phyloP scores from a whole-genome alignment of 2,113 vertebrate genomes.

The Dinomys branickii region DNA sequence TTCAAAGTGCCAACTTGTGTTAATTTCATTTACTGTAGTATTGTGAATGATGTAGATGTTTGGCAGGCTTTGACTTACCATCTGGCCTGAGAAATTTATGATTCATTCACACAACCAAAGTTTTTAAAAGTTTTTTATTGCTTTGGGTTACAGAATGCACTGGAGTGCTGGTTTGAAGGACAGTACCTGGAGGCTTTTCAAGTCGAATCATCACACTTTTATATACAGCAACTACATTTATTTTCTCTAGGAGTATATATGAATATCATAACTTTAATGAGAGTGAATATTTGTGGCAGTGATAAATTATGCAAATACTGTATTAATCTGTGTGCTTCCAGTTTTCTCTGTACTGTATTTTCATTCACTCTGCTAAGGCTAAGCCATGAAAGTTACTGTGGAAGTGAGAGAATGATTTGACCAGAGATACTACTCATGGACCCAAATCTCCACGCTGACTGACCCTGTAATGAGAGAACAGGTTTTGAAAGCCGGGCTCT shows the following conservation, averaged over 20 bases:
- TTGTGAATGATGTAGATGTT: constrained; percentile 42
- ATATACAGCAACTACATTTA: not conserved
- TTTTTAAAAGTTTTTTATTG: constrained; percentile 52
- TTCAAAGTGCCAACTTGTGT: constrained; percentile 50
- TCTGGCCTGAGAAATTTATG: constrained; percentile 70
- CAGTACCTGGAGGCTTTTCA: constrained; percentile 1
- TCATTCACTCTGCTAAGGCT: not conserved
- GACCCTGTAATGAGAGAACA: not conserved
- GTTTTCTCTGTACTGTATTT: not conserved
- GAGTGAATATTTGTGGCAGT: not conserved
- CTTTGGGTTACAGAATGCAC: constrained; percentile 10
- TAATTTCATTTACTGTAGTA: constrained; percentile 48
- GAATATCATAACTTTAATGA: not conserved
- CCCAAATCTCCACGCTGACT: not conserved
- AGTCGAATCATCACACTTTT: not conserved
- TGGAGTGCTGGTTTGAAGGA: constrained; percentile 9
- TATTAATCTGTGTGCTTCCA: not conserved
- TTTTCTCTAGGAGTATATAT: not conserved
- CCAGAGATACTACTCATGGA: not conserved
- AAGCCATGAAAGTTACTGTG: too few species aligned
- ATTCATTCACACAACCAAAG: constrained; percentile 62
- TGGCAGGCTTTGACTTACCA: constrained; percentile 74
- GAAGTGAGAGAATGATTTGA: not conserved
- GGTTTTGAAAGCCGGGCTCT: not conserved
- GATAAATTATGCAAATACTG: not conserved